Evolutionary conservation across 2,113 vertebrate species (phyloP), one percentile per base, ranked within the genome.

Genomic region (Ictidomys tridecemlineatus): DNA sequence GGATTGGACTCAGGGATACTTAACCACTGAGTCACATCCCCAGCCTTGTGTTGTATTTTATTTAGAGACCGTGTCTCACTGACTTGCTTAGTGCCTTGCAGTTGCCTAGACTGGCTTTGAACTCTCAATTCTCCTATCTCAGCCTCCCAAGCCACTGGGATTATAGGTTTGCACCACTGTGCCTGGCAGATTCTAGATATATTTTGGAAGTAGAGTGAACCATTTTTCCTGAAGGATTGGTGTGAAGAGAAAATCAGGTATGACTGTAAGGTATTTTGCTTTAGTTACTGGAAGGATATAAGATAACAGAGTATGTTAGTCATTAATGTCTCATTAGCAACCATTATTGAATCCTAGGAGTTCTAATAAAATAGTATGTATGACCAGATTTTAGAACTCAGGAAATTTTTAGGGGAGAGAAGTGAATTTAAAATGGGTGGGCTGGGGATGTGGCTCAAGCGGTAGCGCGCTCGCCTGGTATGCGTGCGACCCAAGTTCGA

Each of bases 321-420:
- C 77, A 93, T 14, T 84, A 17, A 83, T 91, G 9, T 89, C 58
- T 92, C 69, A 48, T 37, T 61, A 95, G 67, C 86, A 89, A 39
- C n/a, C 91, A 39, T 63, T 93, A 37, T 90, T 80, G 69, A 83
- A 45, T 65, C 24, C 42, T 63, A 51, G 30, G 51, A 69, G 26
- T 77, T 84, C 72, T 94, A 56, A 86, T 82, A 85, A 92, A 92
- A 82, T 73, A 69, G 11, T 63, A 0, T n/a, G 69, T 96, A 63
- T 85, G n/a, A 20, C 34, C 13, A 56, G 42, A 72, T 79, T 96
- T 91, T 82, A 78, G 17, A 85, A 42, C 34, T 78, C 24, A 61
- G 72, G 42, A 93, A 67, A 93, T 82, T 88, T 93, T 91, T 79
- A 91, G 26, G 32, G 5, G 79, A 65, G 69, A 83, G 11, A 89